Evolutionary conservation across 2,888 invertebrate species (phyloP), one percentile per base, ranked within the genome.

Genomic region (Eremobia ochroleuca): DNA sequence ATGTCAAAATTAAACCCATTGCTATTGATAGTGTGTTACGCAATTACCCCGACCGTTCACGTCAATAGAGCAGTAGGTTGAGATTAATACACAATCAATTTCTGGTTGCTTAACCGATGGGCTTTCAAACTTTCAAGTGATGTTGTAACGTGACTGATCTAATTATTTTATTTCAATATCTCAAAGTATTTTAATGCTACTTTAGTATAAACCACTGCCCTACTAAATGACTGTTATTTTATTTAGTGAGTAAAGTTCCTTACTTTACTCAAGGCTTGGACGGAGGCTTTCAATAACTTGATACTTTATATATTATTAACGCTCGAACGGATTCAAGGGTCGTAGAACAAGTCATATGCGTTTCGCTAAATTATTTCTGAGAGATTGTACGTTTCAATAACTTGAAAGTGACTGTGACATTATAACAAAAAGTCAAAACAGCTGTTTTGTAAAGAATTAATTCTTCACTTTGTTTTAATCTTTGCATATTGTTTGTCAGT

Each of bases 221-320:
- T 8, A 34, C 1, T 49, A 66, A 37, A 80, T 79, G n/a, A 55
- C 28, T 66, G 28, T 40, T 18, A 21, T 28, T 31, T 59, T 43
- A 46, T 18, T 52, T 61, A 15, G 9, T 49, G 34, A 67, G 13
- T 52, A 25, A 59, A 69, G 34, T 43, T 58, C 62, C n/a, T 66
- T 69, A 52, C 40, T 49, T 21, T 49, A 49, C 46, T 49, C 46
- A 49, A 21, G 55, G 28, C 5, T 6, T n/a, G 43, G 59, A 65
- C 11, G 46, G n/a, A 73, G 46, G 65, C 66, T 66, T 62, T 73
- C 78, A 81, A 83, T 73, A 83, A 73, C 78, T 77, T 65, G 65
- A 73, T 83, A 78, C 83, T 73, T 78, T 69, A 83, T 78, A 58
- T 73, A 82, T 78, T 83, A 82, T 82, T 83, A 64, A 78, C 69